Percentiles rank a stretch among this genome's conserved stretches.
phyloP scores from a whole-genome alignment of 2,888 invertebrate genomes.

The Platycnemis pennipes region DNA sequence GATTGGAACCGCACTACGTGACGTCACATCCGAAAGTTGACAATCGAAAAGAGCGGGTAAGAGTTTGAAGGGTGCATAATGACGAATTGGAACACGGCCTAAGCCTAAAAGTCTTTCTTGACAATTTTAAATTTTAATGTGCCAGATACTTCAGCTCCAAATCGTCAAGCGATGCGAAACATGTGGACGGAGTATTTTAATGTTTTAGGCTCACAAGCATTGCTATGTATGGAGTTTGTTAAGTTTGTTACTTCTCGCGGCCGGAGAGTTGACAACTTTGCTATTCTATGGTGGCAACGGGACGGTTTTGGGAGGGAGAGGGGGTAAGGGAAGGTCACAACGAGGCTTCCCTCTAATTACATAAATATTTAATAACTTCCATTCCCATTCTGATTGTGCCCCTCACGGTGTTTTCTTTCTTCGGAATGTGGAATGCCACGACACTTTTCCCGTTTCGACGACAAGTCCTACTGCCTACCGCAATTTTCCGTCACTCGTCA shows the following conservation, averaged over 20 bases:
- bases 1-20: too few relatives aligned
- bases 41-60: too few relatives aligned
- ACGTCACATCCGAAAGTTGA: too few relatives aligned
- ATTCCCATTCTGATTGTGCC: constrained; percentile 10
- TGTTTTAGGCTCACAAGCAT: background rate
- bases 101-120: too few relatives aligned
- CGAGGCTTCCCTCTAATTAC: background rate
- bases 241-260: background rate
- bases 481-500: background rate
- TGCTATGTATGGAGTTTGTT: background rate
- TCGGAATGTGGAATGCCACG: background rate
- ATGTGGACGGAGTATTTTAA: too few relatives aligned
- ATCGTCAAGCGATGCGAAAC: too few relatives aligned
- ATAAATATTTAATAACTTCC: constrained; percentile 19
- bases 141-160: too few relatives aligned
- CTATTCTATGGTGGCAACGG: background rate
- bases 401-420: background rate
- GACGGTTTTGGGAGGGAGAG: background rate
- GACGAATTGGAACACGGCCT: too few relatives aligned
- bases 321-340: background rate
- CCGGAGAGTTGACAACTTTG: background rate
- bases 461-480: background rate
- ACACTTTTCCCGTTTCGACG: background rate
- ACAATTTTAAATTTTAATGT: too few relatives aligned
- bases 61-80: too few relatives aligned